Evolutionary conservation across 2,888 invertebrate species (phyloP), one percentile per base, ranked within the genome.

Genomic region (Lacanobia oleracea): DNA sequence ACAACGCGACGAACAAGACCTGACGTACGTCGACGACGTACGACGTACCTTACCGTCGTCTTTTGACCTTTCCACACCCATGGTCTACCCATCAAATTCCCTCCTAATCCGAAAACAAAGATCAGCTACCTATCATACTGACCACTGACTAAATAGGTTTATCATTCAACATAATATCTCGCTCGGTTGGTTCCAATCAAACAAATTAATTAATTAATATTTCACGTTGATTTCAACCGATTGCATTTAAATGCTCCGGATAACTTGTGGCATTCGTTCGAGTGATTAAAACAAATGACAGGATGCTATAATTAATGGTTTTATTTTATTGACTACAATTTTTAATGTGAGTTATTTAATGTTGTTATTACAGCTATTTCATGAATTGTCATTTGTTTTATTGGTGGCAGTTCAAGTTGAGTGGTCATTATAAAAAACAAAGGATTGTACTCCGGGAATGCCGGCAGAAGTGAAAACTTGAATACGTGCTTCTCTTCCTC

Each of bases 151-250:
- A 54, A 75, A 63, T 60, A 69, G 53, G 37, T 77, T 70, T 73
- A 67, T 63, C 66, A 69, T 61, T 54, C 60, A 71, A 60, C 57
- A 70, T 60, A 61, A 74, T 72, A 72, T 74, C 62, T 51, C 72
- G 10, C 66, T 50, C 51, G 67, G n/a, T 40, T 75, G 70, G 54
- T 67, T 78, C 62, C 85, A 84, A 82, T 84, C 71, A 75, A 78
- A 75, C 65, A 69, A 69, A 76, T 72, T 78, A 78, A 81, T 72
- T 78, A 78, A 81, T 84, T 84, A 75, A 78, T 84, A 81, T 73
- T 74, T 69, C 65, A 45, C 57, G 72, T 83, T 72, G 62, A 83
- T 78, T 84, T 78, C 84, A 48, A 56, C 67, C 70, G 84, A 84
- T 76, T 76, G 81, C 64, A 57, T 78, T 72, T 70, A 80, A 81